Evolutionary conservation across 2,888 invertebrate genomes (phyloP), one percentile per base, ranked within the genome.

Genomic region (Nomada flava): DNA sequence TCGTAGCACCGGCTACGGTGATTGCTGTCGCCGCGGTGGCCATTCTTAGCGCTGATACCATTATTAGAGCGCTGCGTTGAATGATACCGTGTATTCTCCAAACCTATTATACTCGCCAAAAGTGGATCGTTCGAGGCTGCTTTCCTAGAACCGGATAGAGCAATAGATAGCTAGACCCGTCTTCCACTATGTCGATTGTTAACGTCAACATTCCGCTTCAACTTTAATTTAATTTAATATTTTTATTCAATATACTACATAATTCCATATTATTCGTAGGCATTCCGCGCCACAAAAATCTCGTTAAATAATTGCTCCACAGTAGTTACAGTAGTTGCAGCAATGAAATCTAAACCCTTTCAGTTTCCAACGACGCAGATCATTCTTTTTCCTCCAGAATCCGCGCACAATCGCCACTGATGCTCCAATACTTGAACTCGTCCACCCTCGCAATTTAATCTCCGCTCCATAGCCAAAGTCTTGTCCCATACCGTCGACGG

Each of bases 11-110:
- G n/a, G 42, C 42, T 26, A 70, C n/a, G 59, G 47, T 59, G 59
- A 70, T 70, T 70, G 69, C n/a, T 44, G 26, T 59, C n/a, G 36
- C 15, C 9, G 65, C 9, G 50, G 26, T 29, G 11, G 50, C 65
- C 65, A 65, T 52, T 65, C 29, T 65, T 70, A 29, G 47, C 57
- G 59, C 23, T 70, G 59, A 59, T 69, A 69, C 47, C 69, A 29
- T 47, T 59, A 59, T 47, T 70, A 47, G 26, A n/a, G 10, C 15
- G 11, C 47, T 18, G 29, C 36, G 7, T 70, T 70, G 44, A 11
- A 55, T 55, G 20, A 42, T 18, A 42, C 36, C 36, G 2, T 53
- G 47, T 13, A 47, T 47, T 47, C 47, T 47, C 47, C 47, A 13
- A 47, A 13, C 15, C 47, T 13, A 47, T n/a, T n/a, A 2, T 36